Percentiles rank a stretch among this genome's conserved stretches.
phyloP scores from a whole-genome alignment of 2,888 invertebrate species.

The Sicus ferrugineus region DNA sequence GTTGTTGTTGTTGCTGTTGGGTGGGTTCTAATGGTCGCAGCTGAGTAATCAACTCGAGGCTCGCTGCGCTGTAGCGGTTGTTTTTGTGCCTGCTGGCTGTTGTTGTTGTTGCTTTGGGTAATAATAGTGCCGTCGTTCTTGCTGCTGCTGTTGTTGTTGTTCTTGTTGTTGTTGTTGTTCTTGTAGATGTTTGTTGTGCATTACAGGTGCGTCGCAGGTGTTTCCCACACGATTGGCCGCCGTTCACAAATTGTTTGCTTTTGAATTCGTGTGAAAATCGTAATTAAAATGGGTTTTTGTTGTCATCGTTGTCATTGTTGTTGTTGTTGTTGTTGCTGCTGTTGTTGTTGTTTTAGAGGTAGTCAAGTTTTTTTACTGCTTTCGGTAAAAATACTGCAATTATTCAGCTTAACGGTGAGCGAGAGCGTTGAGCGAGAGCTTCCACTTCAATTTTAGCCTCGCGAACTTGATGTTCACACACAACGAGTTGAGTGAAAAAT shows the following conservation, averaged over 20 bases:
- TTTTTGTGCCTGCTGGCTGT: slow-evolving; percentile 11
- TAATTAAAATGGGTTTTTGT: slow-evolving; percentile 49
- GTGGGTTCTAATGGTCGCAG: slow-evolving; percentile 18
- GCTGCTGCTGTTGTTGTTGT: not conserved
- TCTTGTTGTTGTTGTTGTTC: slow-evolving; percentile 14
- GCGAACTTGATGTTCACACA: too few relatives aligned
- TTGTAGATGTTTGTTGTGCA: slow-evolving; percentile 48
- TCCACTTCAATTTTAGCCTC: too few relatives aligned
- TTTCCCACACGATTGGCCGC: slow-evolving; percentile 51
- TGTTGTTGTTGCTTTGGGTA: slow-evolving; percentile 1
- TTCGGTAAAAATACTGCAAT: slow-evolving; percentile 14
- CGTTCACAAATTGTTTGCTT: slow-evolving; percentile 51
- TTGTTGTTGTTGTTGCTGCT: slow-evolving; percentile 7
- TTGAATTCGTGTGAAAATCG: slow-evolving; percentile 62
- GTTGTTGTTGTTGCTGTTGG: slow-evolving; percentile 14
- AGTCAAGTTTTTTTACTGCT: slow-evolving; percentile 20
- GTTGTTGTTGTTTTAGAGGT: slow-evolving; percentile 33
- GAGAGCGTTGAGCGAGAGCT: too few relatives aligned
- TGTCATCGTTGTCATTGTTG: slow-evolving; percentile 1
- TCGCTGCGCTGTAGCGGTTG: not conserved
- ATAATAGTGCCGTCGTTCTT: not conserved
- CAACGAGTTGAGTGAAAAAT: too few relatives aligned
- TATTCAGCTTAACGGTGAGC: too few relatives aligned
- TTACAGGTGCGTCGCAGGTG: slow-evolving; percentile 62
- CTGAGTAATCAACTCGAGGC: slow-evolving; percentile 11